Evolutionary conservation across 1,140 invertebrate species (phyloP).

Genomic region (Bombus soroeensis): DNA sequence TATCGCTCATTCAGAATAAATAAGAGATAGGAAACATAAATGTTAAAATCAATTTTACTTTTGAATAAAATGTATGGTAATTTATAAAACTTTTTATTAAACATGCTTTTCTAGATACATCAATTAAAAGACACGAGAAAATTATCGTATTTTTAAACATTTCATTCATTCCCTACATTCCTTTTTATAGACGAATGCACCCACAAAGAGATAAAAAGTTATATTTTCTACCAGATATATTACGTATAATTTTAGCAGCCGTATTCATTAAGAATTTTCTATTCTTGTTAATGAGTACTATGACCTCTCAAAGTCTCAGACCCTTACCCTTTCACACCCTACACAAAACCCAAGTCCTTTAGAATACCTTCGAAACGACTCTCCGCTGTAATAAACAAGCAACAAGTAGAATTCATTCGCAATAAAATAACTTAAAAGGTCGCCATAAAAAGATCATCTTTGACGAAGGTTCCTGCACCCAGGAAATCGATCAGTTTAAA

Average conservation of each 20-base stretch:
- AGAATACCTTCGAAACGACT: not conserved
- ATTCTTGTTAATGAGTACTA: not conserved
- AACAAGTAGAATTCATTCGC: not conserved
- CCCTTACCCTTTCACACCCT: not conserved
- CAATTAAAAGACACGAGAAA: too few relatives aligned
- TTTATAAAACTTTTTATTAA: too few relatives aligned
- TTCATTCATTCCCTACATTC: too few relatives aligned
- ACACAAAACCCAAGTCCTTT: not conserved
- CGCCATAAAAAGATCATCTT: not conserved
- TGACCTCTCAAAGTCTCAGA: not conserved
- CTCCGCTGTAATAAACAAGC: not conserved
- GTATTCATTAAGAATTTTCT: not conserved
- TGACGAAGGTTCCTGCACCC: not conserved
- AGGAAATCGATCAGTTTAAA: conserved; percentile 9
- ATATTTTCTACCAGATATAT: not conserved
- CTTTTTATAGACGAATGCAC: too few relatives aligned
- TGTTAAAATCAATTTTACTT: not conserved
- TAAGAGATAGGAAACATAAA: not conserved
- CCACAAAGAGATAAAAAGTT: too few relatives aligned
- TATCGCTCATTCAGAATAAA: not conserved
- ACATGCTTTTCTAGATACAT: too few relatives aligned
- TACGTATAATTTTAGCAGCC: not conserved
- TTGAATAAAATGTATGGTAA: not conserved
- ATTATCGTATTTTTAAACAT: too few relatives aligned
- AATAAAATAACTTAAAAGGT: not conserved